A percentile compares a stretch with the other conserved stretches of the same genome.
phyloP scores from a whole-genome alignment of 2,797 vertebrate species.

The Xenops minutus region DNA sequence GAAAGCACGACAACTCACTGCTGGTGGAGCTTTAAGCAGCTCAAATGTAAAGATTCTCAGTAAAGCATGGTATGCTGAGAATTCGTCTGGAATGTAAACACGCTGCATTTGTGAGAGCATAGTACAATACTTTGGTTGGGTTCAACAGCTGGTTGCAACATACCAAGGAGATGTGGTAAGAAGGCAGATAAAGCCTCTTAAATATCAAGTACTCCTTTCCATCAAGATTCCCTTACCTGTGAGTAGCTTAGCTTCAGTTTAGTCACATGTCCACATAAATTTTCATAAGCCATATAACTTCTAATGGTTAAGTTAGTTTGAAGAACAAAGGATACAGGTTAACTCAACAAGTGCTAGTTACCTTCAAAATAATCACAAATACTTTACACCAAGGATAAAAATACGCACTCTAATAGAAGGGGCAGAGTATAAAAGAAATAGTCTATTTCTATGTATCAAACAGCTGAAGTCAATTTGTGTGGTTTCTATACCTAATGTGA shows the following conservation, averaged over 20 bases:
- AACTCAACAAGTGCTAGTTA: neutral
- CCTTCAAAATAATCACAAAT: neutral
- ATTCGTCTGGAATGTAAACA: neutral
- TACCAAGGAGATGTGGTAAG: neutral
- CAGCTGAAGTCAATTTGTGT: neutral
- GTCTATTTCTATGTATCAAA: neutral
- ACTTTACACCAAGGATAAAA: neutral
- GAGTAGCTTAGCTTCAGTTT: slow-evolving; percentile 79
- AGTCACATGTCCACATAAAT: slow-evolving; percentile 80
- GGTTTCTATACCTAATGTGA: neutral
- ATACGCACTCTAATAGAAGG: neutral
- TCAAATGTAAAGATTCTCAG: neutral
- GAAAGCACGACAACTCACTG: neutral
- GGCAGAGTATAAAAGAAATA: neutral
- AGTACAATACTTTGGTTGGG: neutral
- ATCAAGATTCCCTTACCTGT: slow-evolving; percentile 70
- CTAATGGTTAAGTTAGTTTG: slow-evolving; percentile 81
- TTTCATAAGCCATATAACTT: slow-evolving; percentile 76
- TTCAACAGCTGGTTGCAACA: neutral
- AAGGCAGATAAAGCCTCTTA: neutral
- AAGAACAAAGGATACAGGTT: neutral
- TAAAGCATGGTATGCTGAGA: neutral
- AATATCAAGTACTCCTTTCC: neutral
- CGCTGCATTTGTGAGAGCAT: neutral
- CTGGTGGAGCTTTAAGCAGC: neutral